A percentile compares a stretch with the other conserved stretches of the same genome.
phyloP scores from a whole-genome alignment of 2,113 vertebrate species.

The Dasyornis broadbenti region DNA sequence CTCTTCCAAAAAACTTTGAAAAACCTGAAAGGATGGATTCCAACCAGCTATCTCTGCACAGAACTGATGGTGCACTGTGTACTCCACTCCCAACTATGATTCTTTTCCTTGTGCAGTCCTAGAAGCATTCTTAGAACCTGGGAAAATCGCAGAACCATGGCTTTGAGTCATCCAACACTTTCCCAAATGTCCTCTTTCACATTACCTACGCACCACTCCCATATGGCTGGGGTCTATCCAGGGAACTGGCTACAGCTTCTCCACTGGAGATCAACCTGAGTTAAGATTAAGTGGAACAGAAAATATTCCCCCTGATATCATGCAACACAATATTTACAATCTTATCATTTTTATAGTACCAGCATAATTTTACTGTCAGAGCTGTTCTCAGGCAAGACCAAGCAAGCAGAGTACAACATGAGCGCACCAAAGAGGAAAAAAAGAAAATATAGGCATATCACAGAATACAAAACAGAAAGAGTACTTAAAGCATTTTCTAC shows the following conservation, averaged over 20 bases:
- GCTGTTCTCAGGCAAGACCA: neutral
- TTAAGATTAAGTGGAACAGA: neutral
- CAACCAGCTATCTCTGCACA: neutral
- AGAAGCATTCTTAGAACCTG: neutral
- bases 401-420: neutral
- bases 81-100: neutral
- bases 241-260: neutral
- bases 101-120: neutral
- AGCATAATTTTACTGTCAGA: neutral
- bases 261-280: neutral
- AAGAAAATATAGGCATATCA: neutral
- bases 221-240: neutral
- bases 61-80: neutral
- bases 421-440: neutral
- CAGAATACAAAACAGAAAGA: neutral
- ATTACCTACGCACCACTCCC: neutral
- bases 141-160: neutral
- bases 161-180: neutral
- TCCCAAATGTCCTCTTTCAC: neutral
- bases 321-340: neutral
- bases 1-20: neutral
- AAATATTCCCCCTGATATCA: neutral
- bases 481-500: neutral
- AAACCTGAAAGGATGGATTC: neutral
- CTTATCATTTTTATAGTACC: neutral